Evolutionary conservation across 2,113 vertebrate species (phyloP).

Genomic region (Cavia aperea): DNA sequence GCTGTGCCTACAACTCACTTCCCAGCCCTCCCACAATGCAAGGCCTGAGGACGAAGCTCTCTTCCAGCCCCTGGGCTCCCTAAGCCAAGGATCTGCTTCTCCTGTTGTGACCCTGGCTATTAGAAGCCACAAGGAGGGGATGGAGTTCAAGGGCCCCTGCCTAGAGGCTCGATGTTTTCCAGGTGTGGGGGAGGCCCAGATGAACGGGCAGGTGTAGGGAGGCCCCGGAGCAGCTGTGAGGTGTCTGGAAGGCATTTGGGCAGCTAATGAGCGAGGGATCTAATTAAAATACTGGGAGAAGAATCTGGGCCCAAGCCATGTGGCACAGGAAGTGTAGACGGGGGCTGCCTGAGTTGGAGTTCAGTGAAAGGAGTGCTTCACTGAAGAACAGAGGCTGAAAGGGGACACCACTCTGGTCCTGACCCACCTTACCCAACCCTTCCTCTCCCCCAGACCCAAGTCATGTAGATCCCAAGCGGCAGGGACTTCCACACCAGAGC

Average conservation of each 20-base stretch:
- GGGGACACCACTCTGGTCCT: neutral
- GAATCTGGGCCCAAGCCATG: conserved; percentile 44
- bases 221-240: conserved; percentile 46
- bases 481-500: neutral
- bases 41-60: neutral
- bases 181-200: conserved; percentile 71
- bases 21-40: neutral
- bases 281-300: conserved; percentile 64
- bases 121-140: conserved; percentile 38
- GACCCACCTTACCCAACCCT: neutral
- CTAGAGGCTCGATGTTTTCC: conserved; percentile 73
- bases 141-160: conserved; percentile 39
- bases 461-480: neutral
- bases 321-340: conserved; percentile 27
- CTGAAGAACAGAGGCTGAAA: neutral
- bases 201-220: conserved; percentile 63
- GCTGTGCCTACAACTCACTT: neutral
- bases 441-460: neutral
- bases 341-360: neutral
- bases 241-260: conserved; percentile 68
- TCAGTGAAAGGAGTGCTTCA: neutral
- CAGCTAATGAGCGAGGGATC: conserved; percentile 63
- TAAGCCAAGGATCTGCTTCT: neutral
- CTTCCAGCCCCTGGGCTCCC: neutral
- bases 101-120: neutral